Percentiles rank a stretch among this genome's conserved stretches.
Conservation (phyloP, 2,113 vertebrate species). For the Hippopotamus amphibius region DNA sequence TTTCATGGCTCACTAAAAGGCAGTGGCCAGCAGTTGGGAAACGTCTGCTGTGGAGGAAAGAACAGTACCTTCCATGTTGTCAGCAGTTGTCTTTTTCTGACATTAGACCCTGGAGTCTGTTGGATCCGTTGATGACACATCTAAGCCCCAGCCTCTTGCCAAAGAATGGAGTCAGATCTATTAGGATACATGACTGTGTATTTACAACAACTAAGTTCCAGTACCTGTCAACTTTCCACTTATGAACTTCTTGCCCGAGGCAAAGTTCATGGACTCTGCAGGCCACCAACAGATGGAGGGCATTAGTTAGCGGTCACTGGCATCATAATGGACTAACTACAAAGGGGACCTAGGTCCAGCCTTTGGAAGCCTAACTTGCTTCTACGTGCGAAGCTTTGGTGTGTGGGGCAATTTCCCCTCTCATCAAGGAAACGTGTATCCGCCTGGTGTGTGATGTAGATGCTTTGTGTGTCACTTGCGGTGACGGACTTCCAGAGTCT, state of each 20-base stretch:
- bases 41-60: not conserved
- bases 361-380: not conserved
- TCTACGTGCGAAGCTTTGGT: not conserved
- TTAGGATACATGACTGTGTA: not conserved
- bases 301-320: not conserved
- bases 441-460: not conserved
- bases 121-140: not conserved
- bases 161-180: not conserved
- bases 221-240: not conserved
- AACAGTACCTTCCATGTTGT: not conserved
- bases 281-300: not conserved
- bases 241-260: not conserved
- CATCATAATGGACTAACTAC: not conserved
- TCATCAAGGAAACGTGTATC: not conserved
- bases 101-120: not conserved
- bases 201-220: slow-evolving; percentile 4
- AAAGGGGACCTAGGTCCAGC: not conserved
- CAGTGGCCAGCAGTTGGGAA: not conserved
- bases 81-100: slow-evolving; percentile 6
- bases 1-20: not conserved
- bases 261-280: not conserved
- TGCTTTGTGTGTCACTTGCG: not conserved
- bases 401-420: not conserved
- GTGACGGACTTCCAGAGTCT: not conserved
- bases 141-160: not conserved